Evolutionary conservation across 2,113 vertebrate species (phyloP).

Genomic region (Scytalopus superciliaris): DNA sequence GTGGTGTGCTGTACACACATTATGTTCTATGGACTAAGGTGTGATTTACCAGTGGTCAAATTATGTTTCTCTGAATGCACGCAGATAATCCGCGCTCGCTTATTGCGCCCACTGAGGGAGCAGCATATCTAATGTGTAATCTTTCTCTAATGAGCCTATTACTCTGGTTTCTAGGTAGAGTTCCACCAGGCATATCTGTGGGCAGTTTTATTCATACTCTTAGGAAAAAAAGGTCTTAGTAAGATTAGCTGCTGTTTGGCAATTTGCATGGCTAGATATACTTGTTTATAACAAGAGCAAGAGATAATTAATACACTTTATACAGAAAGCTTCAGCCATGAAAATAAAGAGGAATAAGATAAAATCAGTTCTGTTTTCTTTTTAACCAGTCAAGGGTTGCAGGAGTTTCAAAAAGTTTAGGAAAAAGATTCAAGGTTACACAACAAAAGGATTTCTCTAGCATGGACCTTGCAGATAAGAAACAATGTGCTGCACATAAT

Average conservation of each 20-base stretch:
- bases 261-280: conserved; percentile 7
- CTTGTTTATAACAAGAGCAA: conserved; percentile 31
- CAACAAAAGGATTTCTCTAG: conserved; percentile 22
- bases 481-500: conserved; percentile 46
- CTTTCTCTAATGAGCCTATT: conserved; percentile 34
- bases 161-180: conserved; percentile 29
- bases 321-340: neutral
- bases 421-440: conserved; percentile 30
- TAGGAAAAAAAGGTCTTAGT: neutral
- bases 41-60: neutral
- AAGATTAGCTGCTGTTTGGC: conserved; percentile 32
- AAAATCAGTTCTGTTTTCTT: conserved; percentile 29
- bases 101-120: neutral
- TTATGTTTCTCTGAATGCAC: neutral
- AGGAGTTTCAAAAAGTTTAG: conserved; percentile 14
- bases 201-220: conserved; percentile 4
- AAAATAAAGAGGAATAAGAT: neutral
- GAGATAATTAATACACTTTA: conserved; percentile 9
- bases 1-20: fast-evolving
- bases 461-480: conserved; percentile 27
- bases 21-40: neutral
- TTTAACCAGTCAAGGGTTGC: neutral
- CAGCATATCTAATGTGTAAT: neutral
- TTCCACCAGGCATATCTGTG: conserved; percentile 34
- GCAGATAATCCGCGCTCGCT: neutral